Base-by-base conservation (phyloP, 2,113 vertebrate genomes). In the Trichechus manatus region DNA sequence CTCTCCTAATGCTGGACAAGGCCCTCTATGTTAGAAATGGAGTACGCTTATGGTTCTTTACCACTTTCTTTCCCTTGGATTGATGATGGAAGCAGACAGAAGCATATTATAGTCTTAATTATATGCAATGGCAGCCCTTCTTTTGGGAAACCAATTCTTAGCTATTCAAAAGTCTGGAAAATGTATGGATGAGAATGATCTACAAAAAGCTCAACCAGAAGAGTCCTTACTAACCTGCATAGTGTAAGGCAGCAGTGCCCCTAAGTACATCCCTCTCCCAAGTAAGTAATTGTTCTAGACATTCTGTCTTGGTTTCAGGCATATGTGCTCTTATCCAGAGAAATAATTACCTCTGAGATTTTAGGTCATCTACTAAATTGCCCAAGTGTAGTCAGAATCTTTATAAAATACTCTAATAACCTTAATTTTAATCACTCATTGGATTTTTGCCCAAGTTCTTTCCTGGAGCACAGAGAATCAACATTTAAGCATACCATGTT, bases 391-490 rank as follows among this genome's bases (percentile, higher is more conserved):
- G 42, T 63, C 23, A 93, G 23, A 29, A 86, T 88, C 66, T 94
- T 95, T 77, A 63, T 84, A 92, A 93, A 92, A 74, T 74, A 77
- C 89, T 93, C 89, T 72, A 91, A 53, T 80, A 83, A 91, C 22
- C 9, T 95, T 97, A 79, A 85, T 87, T 97, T 96, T 87, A 93
- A 64, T n/a, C 25, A 63, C 50, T 25, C 29, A 75, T 87, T 68
- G 89, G 47, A 81, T 96, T 75, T n/a, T 87, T 74, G 85, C 33
- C 13, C 29, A 86, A 83, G 14, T 87, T 19, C 56, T 95, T 97
- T 96, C 64, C 86, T 72, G 78, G 97, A 97, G 91, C 86, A 97
- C 91, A 95, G 95, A 91, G 70, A 27, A 86, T 70, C 78, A 89
- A 84, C 39, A 78, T 53, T 79, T 95, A 96, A 92, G 47, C 42